Evolutionary conservation across 2,797 vertebrate genomes (phyloP), one percentile per base, ranked within the genome.

Genomic region (Clarias fuscus): DNA sequence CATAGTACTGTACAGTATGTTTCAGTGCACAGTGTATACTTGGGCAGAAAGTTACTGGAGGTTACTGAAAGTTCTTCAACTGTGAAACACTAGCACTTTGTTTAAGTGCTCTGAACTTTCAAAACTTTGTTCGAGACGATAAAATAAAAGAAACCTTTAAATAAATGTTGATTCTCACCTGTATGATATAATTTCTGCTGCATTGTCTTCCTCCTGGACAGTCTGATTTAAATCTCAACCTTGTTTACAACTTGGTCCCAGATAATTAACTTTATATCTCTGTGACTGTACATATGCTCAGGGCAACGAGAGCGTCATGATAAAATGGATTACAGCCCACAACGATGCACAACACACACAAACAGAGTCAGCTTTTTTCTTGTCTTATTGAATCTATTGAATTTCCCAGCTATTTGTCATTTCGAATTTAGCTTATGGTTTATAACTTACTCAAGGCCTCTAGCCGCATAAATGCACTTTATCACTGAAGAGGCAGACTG

Each of bases 211-310:
- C 37, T n/a, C 18, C 70, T 27, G 14, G 61, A 82, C 33, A 40
- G n/a, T 76, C 59, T n/a, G 10, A 30, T 33, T 59, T 40, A 80
- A 80, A 73, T 73, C 75, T 79, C 76, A 62, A 37, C 56, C 67
- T 24, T 33, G 80, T 86, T 64, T 72, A 80, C 67, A 75, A 14
- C 48, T 71, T 61, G 56, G 53, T 81, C 77, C n/a, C 37, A 80
- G 64, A 81, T 43, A 37, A 59, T 33, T 78, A 10, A 58, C 53
- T 58, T 77, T 37, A 22, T 61, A 59, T 37, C 76, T 78, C 75
- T 22, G 56, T 61, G 76, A 13, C 76, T 33, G 56, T 53, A 30
- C n/a, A 33, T 33, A 58, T 22, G 76, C 76, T 78, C 18, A 61
- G 76, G 30, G 56, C 30, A 61, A 11, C 20, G 56, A 78, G 18